These are phyloP conservation scores for Coendou prehensilis DNA, from an alignment of 2,797 vertebrate genomes.

Conservation along the genomic window DNA sequence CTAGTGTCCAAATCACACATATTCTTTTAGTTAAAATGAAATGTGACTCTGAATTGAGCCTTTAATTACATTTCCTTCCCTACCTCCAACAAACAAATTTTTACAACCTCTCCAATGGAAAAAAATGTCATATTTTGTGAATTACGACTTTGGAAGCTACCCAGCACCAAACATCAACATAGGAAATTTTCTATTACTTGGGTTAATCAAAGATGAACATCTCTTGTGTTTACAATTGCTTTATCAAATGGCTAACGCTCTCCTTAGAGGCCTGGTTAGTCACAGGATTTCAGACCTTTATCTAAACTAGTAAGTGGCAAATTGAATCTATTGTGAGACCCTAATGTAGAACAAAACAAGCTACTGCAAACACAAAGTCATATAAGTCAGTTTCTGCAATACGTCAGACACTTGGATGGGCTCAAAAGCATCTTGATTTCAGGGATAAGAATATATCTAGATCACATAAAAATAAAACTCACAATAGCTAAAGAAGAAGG, in stretches of 20 bases:
- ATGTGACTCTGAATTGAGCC: constrained; percentile 89
- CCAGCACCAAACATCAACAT: constrained; percentile 85
- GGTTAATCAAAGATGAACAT: constrained; percentile 81
- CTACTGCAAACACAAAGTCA: constrained; percentile 61
- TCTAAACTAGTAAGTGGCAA: constrained; percentile 79
- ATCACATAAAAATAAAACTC: constrained; percentile 72
- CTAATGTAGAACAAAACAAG: constrained; percentile 78
- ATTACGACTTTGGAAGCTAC: constrained; percentile 87
- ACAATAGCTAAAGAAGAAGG: neutral
- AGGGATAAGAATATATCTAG: constrained; percentile 64
- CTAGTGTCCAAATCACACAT: constrained; percentile 90
- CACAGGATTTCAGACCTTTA: constrained; percentile 76
- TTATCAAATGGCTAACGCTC: constrained; percentile 72
- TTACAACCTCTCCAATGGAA: constrained; percentile 87
- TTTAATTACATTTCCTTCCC: constrained; percentile 91
- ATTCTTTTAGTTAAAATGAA: constrained; percentile 90
- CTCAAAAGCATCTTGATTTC: constrained; percentile 79
- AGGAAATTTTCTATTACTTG: constrained; percentile 89
- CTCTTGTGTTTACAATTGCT: constrained; percentile 68
- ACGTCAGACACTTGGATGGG: constrained; percentile 69
- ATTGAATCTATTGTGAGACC: constrained; percentile 81
- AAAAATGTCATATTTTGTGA: constrained; percentile 88
- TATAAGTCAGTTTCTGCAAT: constrained; percentile 75
- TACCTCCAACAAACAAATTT: constrained; percentile 91
- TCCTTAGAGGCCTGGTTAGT: neutral